phyloP scores from a whole-genome alignment of 2,113 vertebrate genomes.

The Leucopsar rothschildi region DNA sequence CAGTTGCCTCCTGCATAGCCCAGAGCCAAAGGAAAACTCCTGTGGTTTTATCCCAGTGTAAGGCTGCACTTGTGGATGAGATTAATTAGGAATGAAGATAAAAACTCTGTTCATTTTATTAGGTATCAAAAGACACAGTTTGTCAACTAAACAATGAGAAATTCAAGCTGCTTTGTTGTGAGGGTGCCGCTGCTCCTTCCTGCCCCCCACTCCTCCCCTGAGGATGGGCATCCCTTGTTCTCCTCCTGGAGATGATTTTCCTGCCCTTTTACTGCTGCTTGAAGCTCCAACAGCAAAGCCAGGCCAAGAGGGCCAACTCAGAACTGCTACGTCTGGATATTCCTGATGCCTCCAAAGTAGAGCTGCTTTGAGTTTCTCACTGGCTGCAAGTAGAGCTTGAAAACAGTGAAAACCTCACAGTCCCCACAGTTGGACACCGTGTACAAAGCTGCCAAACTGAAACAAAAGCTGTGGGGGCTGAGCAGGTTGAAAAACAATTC shows the following conservation, averaged over 20 bases:
- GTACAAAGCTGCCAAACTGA: background rate
- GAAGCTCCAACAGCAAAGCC: background rate
- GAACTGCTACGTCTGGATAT: background rate
- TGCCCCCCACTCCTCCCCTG: background rate
- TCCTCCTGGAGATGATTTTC: background rate
- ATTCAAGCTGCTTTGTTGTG: accelerated
- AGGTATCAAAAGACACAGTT: background rate
- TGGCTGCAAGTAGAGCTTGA: background rate
- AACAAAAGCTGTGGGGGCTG: background rate
- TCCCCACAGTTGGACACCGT: background rate
- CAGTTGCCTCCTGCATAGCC: accelerated
- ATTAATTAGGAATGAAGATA: background rate
- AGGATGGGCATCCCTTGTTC: background rate
- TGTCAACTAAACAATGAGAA: background rate
- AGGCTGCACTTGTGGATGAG: background rate
- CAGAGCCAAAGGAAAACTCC: background rate
- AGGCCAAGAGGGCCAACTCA: background rate
- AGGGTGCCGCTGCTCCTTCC: background rate
- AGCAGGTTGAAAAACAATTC: background rate
- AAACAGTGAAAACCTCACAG: accelerated
- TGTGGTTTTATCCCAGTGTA: accelerated
- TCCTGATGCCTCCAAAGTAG: background rate
- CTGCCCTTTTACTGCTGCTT: background rate
- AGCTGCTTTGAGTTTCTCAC: background rate
- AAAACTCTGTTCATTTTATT: background rate